Evolutionary conservation across 2,113 vertebrate species (phyloP).

Genomic region (Callochromis pleurospilus): DNA sequence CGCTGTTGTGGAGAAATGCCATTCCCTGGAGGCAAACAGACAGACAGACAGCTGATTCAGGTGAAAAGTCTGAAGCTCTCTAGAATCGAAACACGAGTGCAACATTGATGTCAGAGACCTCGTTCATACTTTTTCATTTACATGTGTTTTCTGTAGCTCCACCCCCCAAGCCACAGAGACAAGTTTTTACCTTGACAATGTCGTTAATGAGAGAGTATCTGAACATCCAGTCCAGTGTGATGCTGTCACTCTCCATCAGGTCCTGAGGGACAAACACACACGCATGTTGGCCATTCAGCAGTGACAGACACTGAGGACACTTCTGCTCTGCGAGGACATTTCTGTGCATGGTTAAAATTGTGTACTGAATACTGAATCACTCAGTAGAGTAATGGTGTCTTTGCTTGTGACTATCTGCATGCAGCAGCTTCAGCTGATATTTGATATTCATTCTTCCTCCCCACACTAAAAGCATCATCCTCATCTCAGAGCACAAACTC

Average conservation of each 20-base stretch:
- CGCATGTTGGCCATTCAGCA: background rate
- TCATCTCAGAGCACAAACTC: background rate
- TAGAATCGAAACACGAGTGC: background rate
- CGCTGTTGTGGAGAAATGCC: conserved; percentile 86
- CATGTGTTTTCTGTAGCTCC: background rate
- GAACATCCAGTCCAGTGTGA: conserved; percentile 96
- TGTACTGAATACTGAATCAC: background rate
- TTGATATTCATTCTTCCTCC: background rate
- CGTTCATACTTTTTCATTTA: background rate
- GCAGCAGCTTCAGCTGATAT: background rate
- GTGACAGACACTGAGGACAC: background rate
- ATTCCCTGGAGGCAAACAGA: conserved; percentile 77
- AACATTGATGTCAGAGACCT: background rate
- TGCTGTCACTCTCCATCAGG: conserved; percentile 90
- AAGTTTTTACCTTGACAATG: conserved; percentile 81
- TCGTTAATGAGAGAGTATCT: conserved; percentile 89
- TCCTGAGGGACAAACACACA: conserved; percentile 69
- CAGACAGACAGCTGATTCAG: background rate
- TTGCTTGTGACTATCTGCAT: background rate
- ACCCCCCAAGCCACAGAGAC: background rate
- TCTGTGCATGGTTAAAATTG: background rate
- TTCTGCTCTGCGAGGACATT: background rate
- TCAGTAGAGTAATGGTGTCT: background rate
- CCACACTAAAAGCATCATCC: background rate
- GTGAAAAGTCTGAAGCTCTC: background rate